These are phyloP conservation scores for Chaetorhynchus papuensis DNA, from an alignment of 2,113 vertebrate genomes.

Conservation along the genomic window DNA sequence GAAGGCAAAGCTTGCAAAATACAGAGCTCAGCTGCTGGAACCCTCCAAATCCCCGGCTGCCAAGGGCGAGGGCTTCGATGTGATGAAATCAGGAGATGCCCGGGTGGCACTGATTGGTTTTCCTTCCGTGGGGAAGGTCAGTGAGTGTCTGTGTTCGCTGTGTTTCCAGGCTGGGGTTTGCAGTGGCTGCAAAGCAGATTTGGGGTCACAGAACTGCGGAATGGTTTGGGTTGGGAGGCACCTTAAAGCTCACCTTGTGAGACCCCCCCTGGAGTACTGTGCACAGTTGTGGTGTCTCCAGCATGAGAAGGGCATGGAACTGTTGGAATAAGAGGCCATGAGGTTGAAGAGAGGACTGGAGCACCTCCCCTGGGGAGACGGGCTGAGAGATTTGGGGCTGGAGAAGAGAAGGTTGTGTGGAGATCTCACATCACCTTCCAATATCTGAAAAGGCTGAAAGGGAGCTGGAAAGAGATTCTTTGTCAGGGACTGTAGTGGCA, in stretches of 20 bases:
- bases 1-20: slow-evolving; percentile 96
- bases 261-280: background rate
- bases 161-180: background rate
- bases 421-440: background rate
- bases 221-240: background rate
- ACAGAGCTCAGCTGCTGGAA: slow-evolving; percentile 92
- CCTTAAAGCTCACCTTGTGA: background rate
- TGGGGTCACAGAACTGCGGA: fast-evolving
- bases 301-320: fast-evolving
- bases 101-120: slow-evolving; percentile 96
- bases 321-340: background rate
- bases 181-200: background rate
- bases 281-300: background rate
- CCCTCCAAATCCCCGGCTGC: slow-evolving; percentile 88
- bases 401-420: background rate
- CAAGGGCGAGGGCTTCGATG: slow-evolving; percentile 98
- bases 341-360: background rate
- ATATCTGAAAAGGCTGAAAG: background rate
- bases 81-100: slow-evolving; percentile 98
- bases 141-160: background rate
- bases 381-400: background rate
- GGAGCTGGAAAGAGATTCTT: background rate
- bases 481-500: background rate
- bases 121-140: slow-evolving; percentile 97
- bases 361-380: background rate